Conservation (phyloP, 1,140 invertebrate genomes). For the Charaxes varanes region DNA sequence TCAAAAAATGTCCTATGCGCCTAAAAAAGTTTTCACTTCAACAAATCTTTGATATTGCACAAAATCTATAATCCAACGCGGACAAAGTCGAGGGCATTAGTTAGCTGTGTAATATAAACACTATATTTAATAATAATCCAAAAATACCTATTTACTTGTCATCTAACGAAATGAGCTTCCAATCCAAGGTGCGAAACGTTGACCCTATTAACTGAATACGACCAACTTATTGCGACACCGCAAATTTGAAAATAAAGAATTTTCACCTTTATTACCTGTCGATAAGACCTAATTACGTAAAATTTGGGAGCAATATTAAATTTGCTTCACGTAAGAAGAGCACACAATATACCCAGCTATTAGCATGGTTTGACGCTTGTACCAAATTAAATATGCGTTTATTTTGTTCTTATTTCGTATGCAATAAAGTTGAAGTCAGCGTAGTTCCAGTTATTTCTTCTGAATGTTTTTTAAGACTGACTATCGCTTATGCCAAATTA, state of each 20-base stretch:
- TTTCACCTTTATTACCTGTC: conserved; percentile 2
- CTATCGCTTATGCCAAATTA: conserved; percentile 5
- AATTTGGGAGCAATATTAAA: background rate
- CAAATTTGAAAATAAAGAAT: conserved; percentile 1
- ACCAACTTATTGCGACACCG: conserved; percentile 1
- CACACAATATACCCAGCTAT: conserved; percentile 8
- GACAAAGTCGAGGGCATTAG: too few relatives aligned
- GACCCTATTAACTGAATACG: conserved; percentile 34
- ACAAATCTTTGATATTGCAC: too few relatives aligned
- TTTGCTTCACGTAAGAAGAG: conserved; percentile 7
- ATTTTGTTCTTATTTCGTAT: conserved; percentile 5
- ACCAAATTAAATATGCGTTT: background rate
- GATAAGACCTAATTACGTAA: conserved; percentile 8
- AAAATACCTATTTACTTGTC: conserved; percentile 28
- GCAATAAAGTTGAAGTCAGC: conserved; percentile 12
- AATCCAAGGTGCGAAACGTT: conserved; percentile 53
- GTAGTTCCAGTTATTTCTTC: background rate
- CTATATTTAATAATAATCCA: too few relatives aligned
- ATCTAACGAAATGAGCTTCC: conserved; percentile 41
- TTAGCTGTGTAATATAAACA: too few relatives aligned
- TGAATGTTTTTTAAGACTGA: conserved; percentile 4
- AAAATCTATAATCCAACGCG: too few relatives aligned
- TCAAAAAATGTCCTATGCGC: too few relatives aligned
- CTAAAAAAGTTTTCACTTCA: too few relatives aligned
- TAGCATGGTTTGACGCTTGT: conserved; percentile 7